phyloP scores from a whole-genome alignment of 2,797 vertebrate genomes.

The Cygnus olor region DNA sequence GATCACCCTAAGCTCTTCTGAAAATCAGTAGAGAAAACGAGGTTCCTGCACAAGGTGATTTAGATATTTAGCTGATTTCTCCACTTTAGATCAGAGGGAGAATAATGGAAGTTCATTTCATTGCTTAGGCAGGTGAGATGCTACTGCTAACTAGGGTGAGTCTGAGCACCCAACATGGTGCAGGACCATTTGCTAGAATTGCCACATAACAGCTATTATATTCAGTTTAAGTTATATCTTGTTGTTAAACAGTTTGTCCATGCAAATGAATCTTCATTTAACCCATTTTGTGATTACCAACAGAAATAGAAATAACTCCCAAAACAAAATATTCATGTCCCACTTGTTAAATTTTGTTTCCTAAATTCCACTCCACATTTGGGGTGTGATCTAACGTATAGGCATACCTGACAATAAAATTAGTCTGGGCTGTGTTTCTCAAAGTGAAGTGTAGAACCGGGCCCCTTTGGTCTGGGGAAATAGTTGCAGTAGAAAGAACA shows the following conservation, averaged over 20 bases:
- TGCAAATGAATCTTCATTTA: not conserved
- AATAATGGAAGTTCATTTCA: not conserved
- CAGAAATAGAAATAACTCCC: not conserved
- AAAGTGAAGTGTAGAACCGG: not conserved
- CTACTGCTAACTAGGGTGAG: not conserved
- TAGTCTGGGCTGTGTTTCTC: not conserved
- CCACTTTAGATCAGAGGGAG: not conserved
- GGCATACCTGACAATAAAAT: not conserved
- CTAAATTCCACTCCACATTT: accelerated
- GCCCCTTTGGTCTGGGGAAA: not conserved
- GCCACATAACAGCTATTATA: not conserved
- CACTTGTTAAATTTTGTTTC: not conserved
- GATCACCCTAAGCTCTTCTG: not conserved
- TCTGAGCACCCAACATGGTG: not conserved
- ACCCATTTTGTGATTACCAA: not conserved
- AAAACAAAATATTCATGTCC: not conserved
- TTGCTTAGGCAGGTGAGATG: not conserved
- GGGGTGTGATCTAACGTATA: not conserved
- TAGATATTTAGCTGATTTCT: not conserved
- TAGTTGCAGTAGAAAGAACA: not conserved
- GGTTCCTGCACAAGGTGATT: not conserved
- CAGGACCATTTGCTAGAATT: not conserved
- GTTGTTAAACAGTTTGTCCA: not conserved
- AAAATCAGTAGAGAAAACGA: not conserved
- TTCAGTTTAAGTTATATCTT: not conserved